A percentile compares a stretch with the other conserved stretches of the same genome.
phyloP scores from a whole-genome alignment of 2,888 invertebrate genomes.

The Drosophila koepferae region DNA sequence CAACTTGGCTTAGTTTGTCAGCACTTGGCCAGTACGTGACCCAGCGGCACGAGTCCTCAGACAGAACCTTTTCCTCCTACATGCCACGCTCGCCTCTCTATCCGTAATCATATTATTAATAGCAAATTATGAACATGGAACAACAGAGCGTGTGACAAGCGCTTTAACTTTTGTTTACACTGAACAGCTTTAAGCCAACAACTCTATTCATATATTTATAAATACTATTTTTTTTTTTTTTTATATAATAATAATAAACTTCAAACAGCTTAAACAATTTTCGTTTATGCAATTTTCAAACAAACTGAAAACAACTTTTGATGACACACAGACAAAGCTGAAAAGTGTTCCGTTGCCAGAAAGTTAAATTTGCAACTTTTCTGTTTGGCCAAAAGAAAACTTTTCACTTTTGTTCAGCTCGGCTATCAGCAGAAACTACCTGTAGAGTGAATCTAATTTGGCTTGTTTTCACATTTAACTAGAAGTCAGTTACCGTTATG shows the following conservation, averaged over 20 bases:
- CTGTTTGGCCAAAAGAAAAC: slow-evolving; percentile 27
- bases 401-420: slow-evolving; percentile 29
- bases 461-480: slow-evolving; percentile 25
- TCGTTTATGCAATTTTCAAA: slow-evolving; percentile 32
- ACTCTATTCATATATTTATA: not conserved
- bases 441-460: slow-evolving; percentile 51
- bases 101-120: slow-evolving; percentile 63
- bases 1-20: slow-evolving; percentile 60
- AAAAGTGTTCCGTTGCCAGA: slow-evolving; percentile 25
- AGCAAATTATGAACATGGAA: slow-evolving; percentile 29
- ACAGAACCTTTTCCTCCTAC: not conserved
- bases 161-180: slow-evolving; percentile 6
- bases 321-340: slow-evolving; percentile 25
- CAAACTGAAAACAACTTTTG: slow-evolving; percentile 32
- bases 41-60: slow-evolving; percentile 8
- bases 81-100: not conserved
- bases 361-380: slow-evolving; percentile 38
- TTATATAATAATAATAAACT: slow-evolving; percentile 12
- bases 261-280: slow-evolving; percentile 30
- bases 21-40: slow-evolving; percentile 65
- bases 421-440: slow-evolving; percentile 31
- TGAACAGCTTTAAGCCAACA: not conserved
- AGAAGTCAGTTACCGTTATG: slow-evolving; percentile 20
- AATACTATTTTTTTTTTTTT: not conserved
- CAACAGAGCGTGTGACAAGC: not conserved